Conservation (phyloP, 2,113 vertebrate genomes). For the Seriola dumerili region DNA sequence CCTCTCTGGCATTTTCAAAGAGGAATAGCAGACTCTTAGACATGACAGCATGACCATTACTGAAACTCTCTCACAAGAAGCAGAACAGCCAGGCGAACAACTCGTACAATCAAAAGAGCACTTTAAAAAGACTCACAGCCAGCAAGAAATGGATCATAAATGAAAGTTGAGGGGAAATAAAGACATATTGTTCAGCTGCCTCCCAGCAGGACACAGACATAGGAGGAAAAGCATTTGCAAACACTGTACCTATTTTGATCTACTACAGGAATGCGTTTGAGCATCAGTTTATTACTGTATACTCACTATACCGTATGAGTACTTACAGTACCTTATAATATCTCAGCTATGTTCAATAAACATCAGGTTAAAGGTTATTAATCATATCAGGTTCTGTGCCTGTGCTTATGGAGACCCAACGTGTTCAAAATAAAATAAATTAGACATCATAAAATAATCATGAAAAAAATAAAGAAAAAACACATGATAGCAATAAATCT, state of each 20-base stretch:
- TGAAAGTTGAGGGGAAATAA: slow-evolving; percentile 3
- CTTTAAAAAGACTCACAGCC: slow-evolving; percentile 55
- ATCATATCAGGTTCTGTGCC: not conserved
- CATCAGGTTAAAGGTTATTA: not conserved
- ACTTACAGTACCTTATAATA: not conserved
- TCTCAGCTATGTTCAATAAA: not conserved
- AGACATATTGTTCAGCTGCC: slow-evolving; percentile 11
- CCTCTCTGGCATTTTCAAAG: slow-evolving; percentile 28
- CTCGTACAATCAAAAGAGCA: slow-evolving; percentile 63
- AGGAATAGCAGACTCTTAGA: slow-evolving; percentile 21
- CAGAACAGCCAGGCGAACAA: slow-evolving; percentile 1
- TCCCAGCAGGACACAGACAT: slow-evolving; percentile 25
- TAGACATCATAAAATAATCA: not conserved
- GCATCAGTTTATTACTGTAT: slow-evolving; percentile 1
- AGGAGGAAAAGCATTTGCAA: not conserved
- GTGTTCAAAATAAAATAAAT: not conserved
- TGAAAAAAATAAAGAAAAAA: not conserved
- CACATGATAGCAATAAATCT: not conserved
- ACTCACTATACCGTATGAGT: not conserved
- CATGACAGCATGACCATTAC: slow-evolving; percentile 31
- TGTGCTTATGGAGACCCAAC: not conserved
- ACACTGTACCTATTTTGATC: not conserved
- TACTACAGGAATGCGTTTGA: not conserved
- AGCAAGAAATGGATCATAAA: slow-evolving; percentile 25
- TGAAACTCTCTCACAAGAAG: slow-evolving; percentile 36